These are phyloP conservation scores for Eupsittula cactorum DNA, from an alignment of 2,113 vertebrate species.

Conservation along the genomic window DNA sequence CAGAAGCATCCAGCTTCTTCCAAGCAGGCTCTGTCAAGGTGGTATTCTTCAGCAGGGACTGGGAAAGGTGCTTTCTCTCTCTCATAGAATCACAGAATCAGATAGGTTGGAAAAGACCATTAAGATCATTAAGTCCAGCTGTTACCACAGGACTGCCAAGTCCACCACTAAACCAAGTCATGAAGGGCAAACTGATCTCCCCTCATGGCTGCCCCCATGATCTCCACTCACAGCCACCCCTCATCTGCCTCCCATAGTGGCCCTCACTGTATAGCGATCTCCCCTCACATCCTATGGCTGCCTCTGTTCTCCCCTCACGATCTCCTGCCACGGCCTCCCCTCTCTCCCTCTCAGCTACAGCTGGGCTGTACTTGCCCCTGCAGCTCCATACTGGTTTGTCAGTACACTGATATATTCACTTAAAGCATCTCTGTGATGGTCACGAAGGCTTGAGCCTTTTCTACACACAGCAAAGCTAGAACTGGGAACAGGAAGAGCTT, in stretches of 20 bases:
- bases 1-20: not conserved
- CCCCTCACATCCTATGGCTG: not conserved
- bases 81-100: not conserved
- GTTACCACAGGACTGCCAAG: not conserved
- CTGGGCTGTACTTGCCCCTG: not conserved
- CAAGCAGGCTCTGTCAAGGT: not conserved
- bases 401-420: not conserved
- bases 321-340: not conserved
- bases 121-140: not conserved
- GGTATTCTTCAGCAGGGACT: too few species aligned
- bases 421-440: not conserved
- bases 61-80: not conserved
- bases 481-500: not conserved
- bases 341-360: not conserved
- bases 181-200: not conserved
- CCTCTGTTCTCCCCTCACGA: not conserved
- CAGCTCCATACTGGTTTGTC: not conserved
- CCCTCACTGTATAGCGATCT: not conserved
- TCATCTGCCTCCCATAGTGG: not conserved
- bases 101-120: not conserved
- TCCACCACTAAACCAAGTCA: not conserved
- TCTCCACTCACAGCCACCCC: not conserved
- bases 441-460: not conserved
- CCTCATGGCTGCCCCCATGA: not conserved
- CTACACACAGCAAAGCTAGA: not conserved